These are phyloP conservation scores for Delichon dasypus DNA, from an alignment of 2,797 vertebrate species.

Conservation along the genomic window DNA sequence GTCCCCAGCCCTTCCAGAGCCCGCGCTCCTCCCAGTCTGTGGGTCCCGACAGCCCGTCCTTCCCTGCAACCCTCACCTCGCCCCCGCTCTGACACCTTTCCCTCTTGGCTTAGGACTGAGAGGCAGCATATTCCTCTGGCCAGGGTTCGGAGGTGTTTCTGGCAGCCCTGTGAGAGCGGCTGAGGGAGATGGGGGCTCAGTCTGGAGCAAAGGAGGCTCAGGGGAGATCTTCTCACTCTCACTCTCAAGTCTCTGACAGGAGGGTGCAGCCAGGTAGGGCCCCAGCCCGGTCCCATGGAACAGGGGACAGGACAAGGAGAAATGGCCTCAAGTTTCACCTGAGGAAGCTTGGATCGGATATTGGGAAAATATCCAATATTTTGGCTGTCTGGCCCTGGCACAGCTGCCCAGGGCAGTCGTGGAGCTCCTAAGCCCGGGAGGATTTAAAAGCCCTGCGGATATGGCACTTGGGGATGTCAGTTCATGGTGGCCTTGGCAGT, in stretches of 20 bases:
- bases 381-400: not conserved
- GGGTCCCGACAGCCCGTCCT: not conserved
- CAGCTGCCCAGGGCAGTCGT: not conserved
- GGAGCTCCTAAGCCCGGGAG: accelerated
- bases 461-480: accelerated
- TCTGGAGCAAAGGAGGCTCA: not conserved
- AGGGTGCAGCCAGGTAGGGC: not conserved
- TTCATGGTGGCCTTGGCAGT: not conserved
- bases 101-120: not conserved
- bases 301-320: not conserved
- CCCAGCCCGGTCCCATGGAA: accelerated
- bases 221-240: not conserved
- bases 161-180: not conserved
- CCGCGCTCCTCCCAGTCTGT: not conserved
- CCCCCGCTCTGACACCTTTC: not conserved
- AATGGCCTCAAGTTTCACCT: not conserved
- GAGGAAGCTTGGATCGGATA: not conserved
- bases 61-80: not conserved
- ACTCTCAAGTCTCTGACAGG: not conserved
- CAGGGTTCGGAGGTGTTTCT: not conserved
- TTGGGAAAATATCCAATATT: not conserved
- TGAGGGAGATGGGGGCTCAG: not conserved
- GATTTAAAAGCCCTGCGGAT: not conserved
- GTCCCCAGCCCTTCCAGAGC: not conserved
- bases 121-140: not conserved